Conservation (phyloP, 2,113 vertebrate genomes). For the Alethe diademata region DNA sequence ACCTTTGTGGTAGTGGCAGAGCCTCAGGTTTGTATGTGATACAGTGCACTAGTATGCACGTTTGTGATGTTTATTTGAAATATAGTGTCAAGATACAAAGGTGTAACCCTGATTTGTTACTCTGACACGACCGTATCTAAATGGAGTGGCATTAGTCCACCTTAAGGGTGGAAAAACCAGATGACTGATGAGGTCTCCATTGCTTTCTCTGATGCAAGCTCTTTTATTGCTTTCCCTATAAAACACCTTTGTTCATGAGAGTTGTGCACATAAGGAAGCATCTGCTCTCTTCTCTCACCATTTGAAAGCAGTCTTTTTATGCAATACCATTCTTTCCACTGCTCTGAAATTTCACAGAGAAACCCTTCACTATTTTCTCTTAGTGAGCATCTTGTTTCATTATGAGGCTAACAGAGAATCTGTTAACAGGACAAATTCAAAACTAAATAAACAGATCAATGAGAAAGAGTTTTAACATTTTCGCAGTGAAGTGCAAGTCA, state of each 20-base stretch:
- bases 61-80: not conserved
- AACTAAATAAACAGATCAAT: constrained; percentile 1
- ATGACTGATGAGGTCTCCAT: not conserved
- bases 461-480: not conserved
- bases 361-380: not conserved
- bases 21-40: not conserved
- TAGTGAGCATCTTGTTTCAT: not conserved
- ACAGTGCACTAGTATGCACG: not conserved
- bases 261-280: not conserved
- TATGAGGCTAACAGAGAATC: constrained; percentile 16
- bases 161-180: not conserved
- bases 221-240: not conserved
- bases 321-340: not conserved
- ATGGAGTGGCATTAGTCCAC: not conserved
- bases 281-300: not conserved
- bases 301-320: not conserved
- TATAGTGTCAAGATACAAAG: not conserved
- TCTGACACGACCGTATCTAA: not conserved
- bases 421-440: constrained; percentile 50
- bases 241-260: not conserved
- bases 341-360: not conserved
- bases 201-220: not conserved
- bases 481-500: not conserved
- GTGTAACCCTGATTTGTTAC: not conserved
- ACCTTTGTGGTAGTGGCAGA: not conserved